These are phyloP conservation scores for Fistularia tabacaria DNA, from an alignment of 2,797 vertebrate genomes.

Conservation along the genomic window DNA sequence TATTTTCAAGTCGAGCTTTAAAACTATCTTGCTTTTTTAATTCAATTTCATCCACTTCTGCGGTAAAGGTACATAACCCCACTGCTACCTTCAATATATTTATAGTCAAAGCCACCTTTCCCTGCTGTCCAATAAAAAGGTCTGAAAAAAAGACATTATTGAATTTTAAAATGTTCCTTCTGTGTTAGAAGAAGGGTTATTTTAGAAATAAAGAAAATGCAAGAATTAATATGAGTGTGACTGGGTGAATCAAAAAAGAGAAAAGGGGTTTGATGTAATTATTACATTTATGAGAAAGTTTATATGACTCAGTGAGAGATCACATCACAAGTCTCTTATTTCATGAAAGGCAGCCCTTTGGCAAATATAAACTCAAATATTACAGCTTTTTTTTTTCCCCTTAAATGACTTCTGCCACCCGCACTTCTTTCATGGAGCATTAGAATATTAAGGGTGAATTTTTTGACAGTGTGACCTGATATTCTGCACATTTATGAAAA, in stretches of 20 bases:
- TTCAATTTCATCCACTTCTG: too few relatives aligned
- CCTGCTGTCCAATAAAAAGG: constrained; percentile 19
- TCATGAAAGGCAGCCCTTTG: constrained; percentile 10
- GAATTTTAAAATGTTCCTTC: constrained; percentile 34
- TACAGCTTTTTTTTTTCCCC: neutral
- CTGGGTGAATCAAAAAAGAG: constrained; percentile 20
- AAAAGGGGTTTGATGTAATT: constrained; percentile 39
- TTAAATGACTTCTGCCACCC: neutral
- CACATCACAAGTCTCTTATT: constrained; percentile 15
- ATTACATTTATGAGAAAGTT: constrained; percentile 37
- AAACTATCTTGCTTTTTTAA: too few relatives aligned
- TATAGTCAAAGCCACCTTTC: constrained; percentile 3
- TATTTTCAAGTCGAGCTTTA: too few relatives aligned
- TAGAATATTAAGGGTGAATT: too few relatives aligned
- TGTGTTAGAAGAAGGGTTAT: constrained; percentile 23
- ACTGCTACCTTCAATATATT: too few relatives aligned
- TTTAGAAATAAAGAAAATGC: constrained; percentile 32
- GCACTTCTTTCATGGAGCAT: too few relatives aligned
- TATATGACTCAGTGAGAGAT: constrained; percentile 34
- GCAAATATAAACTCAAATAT: neutral
- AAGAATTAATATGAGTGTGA: constrained; percentile 35
- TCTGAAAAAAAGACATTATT: constrained; percentile 23
- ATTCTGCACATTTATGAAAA: too few relatives aligned
- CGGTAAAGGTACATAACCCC: too few relatives aligned
- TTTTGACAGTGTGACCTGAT: too few relatives aligned